A percentile compares a stretch with the other conserved stretches of the same genome.
These are phyloP conservation scores for Embidobia sp. DNA, from an alignment of 2,888 invertebrate genomes.

Conservation along the genomic window DNA sequence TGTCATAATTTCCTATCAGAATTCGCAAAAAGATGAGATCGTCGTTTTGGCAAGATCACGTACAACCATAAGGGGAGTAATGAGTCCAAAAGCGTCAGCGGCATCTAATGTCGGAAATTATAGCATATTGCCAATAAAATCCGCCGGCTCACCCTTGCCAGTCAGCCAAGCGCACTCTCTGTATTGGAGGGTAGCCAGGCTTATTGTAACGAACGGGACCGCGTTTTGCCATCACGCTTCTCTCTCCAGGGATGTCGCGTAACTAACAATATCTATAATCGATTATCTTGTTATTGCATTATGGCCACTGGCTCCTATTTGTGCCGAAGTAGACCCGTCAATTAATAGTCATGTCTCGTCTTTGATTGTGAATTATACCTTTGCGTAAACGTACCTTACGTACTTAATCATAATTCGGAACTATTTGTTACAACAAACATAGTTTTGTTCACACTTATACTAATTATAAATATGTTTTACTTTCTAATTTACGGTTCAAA, in stretches of 20 bases:
- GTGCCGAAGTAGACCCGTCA: constrained; percentile 50
- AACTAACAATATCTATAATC: constrained; percentile 72
- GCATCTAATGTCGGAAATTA: constrained; percentile 81
- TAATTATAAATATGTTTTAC: too few relatives aligned
- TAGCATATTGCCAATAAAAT: constrained; percentile 82
- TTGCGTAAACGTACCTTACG: constrained; percentile 26
- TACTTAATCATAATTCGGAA: constrained; percentile 23
- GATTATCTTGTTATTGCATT: constrained; percentile 74
- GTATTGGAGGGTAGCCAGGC: constrained; percentile 67
- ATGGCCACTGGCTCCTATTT: constrained; percentile 58
- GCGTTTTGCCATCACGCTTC: constrained; percentile 74
- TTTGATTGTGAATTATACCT: constrained; percentile 54
- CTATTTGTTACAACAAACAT: too few relatives aligned
- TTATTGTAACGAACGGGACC: constrained; percentile 79
- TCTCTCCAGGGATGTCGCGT: constrained; percentile 66
- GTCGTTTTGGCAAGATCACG: constrained; percentile 75
- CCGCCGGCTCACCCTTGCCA: constrained; percentile 73
- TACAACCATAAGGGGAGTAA: constrained; percentile 77
- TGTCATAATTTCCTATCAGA: constrained; percentile 78
- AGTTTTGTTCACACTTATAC: too few relatives aligned
- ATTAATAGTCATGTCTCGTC: constrained; percentile 63
- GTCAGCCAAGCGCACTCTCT: constrained; percentile 69
- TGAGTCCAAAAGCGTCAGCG: constrained; percentile 81
- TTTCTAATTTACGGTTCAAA: too few relatives aligned
- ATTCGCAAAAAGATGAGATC: constrained; percentile 72